Conservation (phyloP, 2,113 vertebrate genomes). For the Alouatta palliata region DNA sequence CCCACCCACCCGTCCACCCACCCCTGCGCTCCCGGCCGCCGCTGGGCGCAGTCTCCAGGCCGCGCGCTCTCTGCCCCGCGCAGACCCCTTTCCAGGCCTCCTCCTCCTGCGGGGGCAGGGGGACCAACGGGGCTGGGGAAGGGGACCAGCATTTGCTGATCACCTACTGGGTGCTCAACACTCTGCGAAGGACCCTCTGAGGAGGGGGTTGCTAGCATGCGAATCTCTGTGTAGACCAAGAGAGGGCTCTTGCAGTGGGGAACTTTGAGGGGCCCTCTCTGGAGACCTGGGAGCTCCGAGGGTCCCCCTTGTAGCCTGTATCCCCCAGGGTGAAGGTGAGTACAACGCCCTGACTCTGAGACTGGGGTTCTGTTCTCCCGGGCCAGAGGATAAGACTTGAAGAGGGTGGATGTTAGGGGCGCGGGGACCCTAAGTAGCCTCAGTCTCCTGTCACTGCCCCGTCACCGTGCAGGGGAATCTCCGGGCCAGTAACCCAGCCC, state of each 20-base stretch:
- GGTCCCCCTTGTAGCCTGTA: not conserved
- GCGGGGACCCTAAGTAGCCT: slow-evolving; percentile 17
- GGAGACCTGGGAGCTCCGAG: not conserved
- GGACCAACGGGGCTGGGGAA: not conserved
- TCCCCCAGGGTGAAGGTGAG: not conserved
- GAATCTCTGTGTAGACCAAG: not conserved
- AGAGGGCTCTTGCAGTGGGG: not conserved
- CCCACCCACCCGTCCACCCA: slow-evolving; percentile 73
- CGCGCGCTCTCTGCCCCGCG: not conserved
- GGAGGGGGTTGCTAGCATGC: not conserved
- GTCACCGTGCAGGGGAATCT: slow-evolving; percentile 66
- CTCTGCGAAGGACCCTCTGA: not conserved
- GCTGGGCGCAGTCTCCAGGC: slow-evolving; percentile 55
- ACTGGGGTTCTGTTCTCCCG: not conserved
- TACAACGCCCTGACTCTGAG: not conserved
- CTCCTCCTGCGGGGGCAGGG: not conserved
- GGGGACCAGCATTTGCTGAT: not conserved
- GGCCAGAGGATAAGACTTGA: not conserved
- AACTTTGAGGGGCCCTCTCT: slow-evolving; percentile 26
- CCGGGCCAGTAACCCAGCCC: slow-evolving; percentile 60
- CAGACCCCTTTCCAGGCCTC: slow-evolving; percentile 13
- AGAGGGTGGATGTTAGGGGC: not conserved
- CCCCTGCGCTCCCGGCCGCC: slow-evolving; percentile 62
- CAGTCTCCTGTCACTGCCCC: slow-evolving; percentile 73
- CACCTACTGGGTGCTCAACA: slow-evolving; percentile 44